phyloP scores from a whole-genome alignment of 2,113 vertebrate species.

The Albula glossodonta region DNA sequence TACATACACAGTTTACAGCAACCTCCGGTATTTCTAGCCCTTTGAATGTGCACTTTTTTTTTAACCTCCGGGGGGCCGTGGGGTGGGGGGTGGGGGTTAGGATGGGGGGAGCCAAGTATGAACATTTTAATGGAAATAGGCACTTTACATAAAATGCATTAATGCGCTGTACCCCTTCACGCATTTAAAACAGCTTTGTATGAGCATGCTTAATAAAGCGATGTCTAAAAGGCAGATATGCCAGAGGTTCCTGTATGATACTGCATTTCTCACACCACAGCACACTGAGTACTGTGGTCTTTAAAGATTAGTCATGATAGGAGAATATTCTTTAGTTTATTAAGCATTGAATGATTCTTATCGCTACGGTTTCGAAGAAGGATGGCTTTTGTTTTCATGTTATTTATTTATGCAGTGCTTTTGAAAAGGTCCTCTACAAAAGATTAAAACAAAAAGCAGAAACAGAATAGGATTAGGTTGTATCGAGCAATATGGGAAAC shows the following conservation, averaged over 20 bases:
- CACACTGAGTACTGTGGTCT: background rate
- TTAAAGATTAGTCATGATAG: background rate
- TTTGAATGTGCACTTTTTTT: constrained; percentile 33
- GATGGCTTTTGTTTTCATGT: no score
- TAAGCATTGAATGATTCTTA: no score
- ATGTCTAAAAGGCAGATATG: background rate
- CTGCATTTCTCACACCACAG: background rate
- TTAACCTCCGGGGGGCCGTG: constrained; percentile 7
- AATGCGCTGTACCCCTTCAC: constrained; percentile 44
- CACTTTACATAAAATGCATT: constrained; percentile 41
- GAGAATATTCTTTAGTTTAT: no score
- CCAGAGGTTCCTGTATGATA: background rate
- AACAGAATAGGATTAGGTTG: background rate
- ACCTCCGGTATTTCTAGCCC: constrained; percentile 15
- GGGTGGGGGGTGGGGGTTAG: background rate
- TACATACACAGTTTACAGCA: constrained; percentile 37
- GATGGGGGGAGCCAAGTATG: constrained; percentile 29
- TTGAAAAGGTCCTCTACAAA: background rate
- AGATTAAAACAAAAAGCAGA: background rate
- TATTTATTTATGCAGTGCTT: background rate
- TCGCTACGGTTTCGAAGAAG: no score
- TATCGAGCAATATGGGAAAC: background rate
- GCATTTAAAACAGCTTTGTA: constrained; percentile 42
- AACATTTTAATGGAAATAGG: constrained; percentile 56
- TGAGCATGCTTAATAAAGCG: constrained; percentile 16